Evolutionary conservation across 1,140 invertebrate species (phyloP).

Genomic region (Drosophila saltans): DNA sequence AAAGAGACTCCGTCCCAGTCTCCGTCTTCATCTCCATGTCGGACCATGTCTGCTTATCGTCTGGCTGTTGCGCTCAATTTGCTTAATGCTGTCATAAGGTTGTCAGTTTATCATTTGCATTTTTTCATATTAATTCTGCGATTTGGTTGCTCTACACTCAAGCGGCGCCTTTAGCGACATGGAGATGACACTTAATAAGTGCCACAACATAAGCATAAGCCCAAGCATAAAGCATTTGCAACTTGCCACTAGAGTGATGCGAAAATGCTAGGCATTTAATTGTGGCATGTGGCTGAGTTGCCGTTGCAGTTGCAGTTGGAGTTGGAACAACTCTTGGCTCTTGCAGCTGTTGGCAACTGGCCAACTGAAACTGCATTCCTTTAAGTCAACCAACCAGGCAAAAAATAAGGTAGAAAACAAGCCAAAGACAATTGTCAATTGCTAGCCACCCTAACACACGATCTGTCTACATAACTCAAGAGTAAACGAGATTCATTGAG

Average conservation of each 20-base stretch:
- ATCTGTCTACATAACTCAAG: conserved; percentile 29
- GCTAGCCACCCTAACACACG: conserved; percentile 53
- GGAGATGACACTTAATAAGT: conserved; percentile 72
- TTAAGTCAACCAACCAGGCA: conserved; percentile 29
- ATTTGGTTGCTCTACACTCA: conserved; percentile 3
- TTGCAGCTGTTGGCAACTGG: conserved; percentile 44
- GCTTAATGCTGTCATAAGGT: conserved; percentile 80
- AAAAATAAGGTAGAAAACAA: neutral
- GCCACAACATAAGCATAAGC: conserved; percentile 23
- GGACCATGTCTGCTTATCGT: conserved; percentile 62
- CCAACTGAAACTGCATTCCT: conserved; percentile 55
- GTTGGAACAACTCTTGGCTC: neutral
- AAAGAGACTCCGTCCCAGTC: no score
- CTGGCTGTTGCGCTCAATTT: conserved; percentile 64
- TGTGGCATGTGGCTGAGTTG: conserved; percentile 62
- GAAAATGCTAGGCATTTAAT: conserved; percentile 61
- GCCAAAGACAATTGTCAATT: conserved; percentile 63
- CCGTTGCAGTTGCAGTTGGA: neutral
- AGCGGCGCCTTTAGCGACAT: conserved; percentile 72
- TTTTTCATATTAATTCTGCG: conserved; percentile 29
- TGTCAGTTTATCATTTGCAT: conserved; percentile 80
- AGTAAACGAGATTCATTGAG: conserved; percentile 18
- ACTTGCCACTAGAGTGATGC: conserved; percentile 8
- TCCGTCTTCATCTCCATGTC: conserved; percentile 12
- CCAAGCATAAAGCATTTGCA: neutral